Conservation (phyloP, 2,113 vertebrate genomes). For the Pungitius pungitius region DNA sequence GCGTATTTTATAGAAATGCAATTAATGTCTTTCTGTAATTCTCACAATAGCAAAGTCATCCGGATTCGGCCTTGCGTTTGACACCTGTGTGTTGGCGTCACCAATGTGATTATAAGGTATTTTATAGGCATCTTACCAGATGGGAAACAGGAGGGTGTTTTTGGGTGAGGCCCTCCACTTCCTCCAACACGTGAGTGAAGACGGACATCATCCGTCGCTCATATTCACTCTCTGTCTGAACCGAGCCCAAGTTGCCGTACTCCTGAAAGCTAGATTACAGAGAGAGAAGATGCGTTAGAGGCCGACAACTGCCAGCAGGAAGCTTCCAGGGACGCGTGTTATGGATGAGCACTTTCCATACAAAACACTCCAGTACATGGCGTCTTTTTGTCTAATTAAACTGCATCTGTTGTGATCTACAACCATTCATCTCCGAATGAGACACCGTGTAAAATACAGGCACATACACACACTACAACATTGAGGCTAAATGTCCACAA, state of each 20-base stretch:
- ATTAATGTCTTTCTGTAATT: no score
- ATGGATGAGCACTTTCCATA: neutral
- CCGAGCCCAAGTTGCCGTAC: constrained; percentile 82
- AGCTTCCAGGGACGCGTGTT: neutral
- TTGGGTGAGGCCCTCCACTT: constrained; percentile 91
- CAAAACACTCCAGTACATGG: neutral
- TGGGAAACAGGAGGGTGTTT: constrained; percentile 96
- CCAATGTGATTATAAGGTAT: no score
- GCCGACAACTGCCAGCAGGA: neutral
- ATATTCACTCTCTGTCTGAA: constrained; percentile 91
- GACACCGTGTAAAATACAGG: neutral
- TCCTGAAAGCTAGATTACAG: constrained; percentile 89
- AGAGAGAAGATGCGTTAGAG: constrained; percentile 10
- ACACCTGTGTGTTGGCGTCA: no score
- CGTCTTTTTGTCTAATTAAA: neutral
- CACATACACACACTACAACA: neutral
- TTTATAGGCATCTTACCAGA: constrained; percentile 81
- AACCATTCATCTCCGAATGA: neutral
- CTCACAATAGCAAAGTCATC: no score
- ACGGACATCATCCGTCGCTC: constrained; percentile 95
- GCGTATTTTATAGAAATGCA: no score
- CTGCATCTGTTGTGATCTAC: neutral
- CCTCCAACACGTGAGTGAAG: constrained; percentile 91
- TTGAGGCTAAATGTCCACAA: neutral
- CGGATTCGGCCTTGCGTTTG: no score